Conservation (phyloP, 1,140 invertebrate genomes). For the Psix sp. region DNA sequence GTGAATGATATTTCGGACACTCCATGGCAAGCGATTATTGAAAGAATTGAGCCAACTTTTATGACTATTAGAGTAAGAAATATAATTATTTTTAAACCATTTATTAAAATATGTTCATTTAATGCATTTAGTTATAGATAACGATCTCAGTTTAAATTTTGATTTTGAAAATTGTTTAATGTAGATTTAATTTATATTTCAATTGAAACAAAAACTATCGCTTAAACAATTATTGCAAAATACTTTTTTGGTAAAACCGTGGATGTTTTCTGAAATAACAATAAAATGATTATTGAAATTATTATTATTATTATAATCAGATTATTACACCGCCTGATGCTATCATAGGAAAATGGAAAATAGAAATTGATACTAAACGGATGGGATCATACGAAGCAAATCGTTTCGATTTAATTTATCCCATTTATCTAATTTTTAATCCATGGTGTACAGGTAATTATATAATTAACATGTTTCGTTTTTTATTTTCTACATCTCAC, state of each 20-base stretch:
- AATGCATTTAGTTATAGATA: no score
- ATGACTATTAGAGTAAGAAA: slow-evolving; percentile 64
- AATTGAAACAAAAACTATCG: no score
- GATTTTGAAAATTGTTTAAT: no score
- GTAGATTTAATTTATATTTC: no score
- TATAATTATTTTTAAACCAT: no score
- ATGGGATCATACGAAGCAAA: slow-evolving; percentile 77
- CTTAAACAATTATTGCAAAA: no score
- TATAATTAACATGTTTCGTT: no score
- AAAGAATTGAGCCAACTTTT: slow-evolving; percentile 68
- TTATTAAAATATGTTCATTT: slow-evolving; percentile 5
- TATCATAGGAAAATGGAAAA: slow-evolving; percentile 89
- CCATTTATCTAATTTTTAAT: slow-evolving; percentile 82
- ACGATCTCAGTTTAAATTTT: no score
- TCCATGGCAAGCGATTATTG: slow-evolving; percentile 77
- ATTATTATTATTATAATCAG: slow-evolving; percentile 74
- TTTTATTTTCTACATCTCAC: no score
- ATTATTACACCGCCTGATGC: slow-evolving; percentile 84
- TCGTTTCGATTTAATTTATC: slow-evolving; percentile 69
- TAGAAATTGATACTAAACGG: slow-evolving; percentile 90
- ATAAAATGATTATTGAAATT: background rate
- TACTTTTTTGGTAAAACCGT: no score
- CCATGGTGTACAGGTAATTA: slow-evolving; percentile 85
- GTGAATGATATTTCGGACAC: slow-evolving; percentile 67
- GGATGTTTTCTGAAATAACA: no score